phyloP scores from a whole-genome alignment of 2,113 vertebrate genomes.

The Camelus dromedarius region DNA sequence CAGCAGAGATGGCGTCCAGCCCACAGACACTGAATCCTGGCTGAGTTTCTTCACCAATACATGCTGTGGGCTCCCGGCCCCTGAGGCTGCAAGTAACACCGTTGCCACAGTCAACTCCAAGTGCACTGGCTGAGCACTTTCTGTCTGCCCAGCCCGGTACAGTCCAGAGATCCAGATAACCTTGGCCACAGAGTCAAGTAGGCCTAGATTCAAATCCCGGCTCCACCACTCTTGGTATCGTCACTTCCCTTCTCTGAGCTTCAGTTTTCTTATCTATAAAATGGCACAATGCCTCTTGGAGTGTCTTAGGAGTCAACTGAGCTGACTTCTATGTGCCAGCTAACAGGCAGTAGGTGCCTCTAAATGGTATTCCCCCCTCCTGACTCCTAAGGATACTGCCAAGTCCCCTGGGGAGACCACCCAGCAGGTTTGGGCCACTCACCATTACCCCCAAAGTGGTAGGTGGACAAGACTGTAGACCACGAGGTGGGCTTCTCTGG shows the following conservation, averaged over 20 bases:
- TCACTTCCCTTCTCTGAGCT: neutral
- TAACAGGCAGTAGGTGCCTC: neutral
- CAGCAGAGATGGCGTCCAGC: constrained; percentile 71
- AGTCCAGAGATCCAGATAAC: neutral
- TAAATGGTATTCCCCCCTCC: neutral
- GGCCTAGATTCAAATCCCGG: neutral
- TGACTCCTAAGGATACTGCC: neutral
- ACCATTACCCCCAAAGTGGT: constrained; percentile 79
- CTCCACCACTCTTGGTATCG: neutral
- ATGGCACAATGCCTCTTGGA: neutral
- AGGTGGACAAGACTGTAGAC: constrained; percentile 69
- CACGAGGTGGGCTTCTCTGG: neutral
- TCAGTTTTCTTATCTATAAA: neutral
- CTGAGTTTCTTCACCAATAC: constrained; percentile 40
- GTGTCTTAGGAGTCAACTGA: neutral
- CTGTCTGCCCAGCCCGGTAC: neutral
- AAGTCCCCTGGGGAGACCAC: neutral
- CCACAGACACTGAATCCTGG: neutral
- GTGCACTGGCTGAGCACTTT: accelerated
- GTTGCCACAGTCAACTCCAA: accelerated
- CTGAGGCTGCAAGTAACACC: constrained; percentile 38
- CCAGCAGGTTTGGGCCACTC: neutral
- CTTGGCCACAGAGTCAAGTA: neutral
- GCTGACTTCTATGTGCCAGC: neutral
- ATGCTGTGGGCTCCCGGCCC: neutral